Percentiles rank a stretch among this genome's conserved stretches.
phyloP scores from a whole-genome alignment of 2,113 vertebrate species.

The Puma concolor region DNA sequence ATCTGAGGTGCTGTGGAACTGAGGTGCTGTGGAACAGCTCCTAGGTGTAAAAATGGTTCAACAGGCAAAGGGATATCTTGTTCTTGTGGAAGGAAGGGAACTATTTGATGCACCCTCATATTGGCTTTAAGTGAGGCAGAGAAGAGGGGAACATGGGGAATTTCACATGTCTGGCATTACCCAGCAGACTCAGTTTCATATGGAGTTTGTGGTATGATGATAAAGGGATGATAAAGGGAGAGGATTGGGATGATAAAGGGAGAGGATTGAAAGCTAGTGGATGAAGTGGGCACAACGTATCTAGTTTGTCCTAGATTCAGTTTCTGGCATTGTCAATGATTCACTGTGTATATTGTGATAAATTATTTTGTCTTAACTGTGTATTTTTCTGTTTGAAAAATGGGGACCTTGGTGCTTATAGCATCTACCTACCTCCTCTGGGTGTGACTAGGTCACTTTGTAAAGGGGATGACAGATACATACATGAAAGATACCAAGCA shows the following conservation, averaged over 20 bases:
- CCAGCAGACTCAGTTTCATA: neutral
- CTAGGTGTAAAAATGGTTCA: neutral
- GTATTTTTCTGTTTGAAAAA: constrained; percentile 37
- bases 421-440: constrained; percentile 1
- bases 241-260: neutral
- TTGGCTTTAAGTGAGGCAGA: neutral
- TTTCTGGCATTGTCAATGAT: neutral
- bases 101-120: neutral
- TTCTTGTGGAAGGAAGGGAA: neutral
- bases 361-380: constrained; percentile 47
- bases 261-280: neutral
- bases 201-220: neutral
- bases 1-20: neutral
- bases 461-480: neutral
- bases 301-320: neutral
- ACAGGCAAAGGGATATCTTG: neutral
- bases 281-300: neutral
- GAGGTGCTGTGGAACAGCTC: neutral
- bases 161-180: neutral
- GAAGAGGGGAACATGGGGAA: neutral
- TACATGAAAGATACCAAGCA: neutral
- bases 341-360: neutral
- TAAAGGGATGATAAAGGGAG: neutral
- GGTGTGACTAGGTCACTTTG: neutral
- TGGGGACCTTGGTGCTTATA: constrained; percentile 1